phyloP scores from a whole-genome alignment of 2,797 vertebrate genomes.

The Myotis vivesi region DNA sequence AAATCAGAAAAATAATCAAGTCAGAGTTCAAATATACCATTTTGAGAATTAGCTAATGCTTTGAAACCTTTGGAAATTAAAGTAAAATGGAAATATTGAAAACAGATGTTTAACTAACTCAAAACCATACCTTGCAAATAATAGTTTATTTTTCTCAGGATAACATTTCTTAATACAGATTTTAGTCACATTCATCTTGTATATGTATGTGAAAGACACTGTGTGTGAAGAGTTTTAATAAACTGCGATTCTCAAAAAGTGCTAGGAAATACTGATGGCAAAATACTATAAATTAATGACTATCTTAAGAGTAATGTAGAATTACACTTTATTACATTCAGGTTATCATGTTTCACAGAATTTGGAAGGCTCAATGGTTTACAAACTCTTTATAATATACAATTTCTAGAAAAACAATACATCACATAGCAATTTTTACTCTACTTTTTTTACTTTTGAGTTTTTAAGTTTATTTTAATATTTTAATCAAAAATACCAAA shows the following conservation, averaged over 20 bases:
- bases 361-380: neutral
- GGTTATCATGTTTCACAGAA: conserved; percentile 8
- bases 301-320: neutral
- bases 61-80: conserved; percentile 10
- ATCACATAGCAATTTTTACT: neutral
- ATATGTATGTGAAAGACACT: neutral
- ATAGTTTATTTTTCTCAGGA: conserved; percentile 25
- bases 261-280: conserved; percentile 8
- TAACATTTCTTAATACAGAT: neutral
- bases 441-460: neutral
- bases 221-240: neutral
- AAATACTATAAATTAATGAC: conserved; percentile 7
- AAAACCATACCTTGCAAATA: conserved; percentile 24
- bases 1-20: neutral
- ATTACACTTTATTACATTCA: neutral
- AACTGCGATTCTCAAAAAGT: conserved; percentile 7
- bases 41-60: conserved; percentile 29
- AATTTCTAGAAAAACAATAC: neutral
- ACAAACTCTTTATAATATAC: neutral
- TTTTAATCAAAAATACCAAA: neutral
- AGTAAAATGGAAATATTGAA: neutral
- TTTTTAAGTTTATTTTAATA: conserved; percentile 33
- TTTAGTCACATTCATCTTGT: conserved; percentile 28
- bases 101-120: neutral
- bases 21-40: conserved; percentile 9